These are phyloP conservation scores for Clarias platycephalus DNA, from an alignment of 2,797 vertebrate species.

Conservation along the genomic window DNA sequence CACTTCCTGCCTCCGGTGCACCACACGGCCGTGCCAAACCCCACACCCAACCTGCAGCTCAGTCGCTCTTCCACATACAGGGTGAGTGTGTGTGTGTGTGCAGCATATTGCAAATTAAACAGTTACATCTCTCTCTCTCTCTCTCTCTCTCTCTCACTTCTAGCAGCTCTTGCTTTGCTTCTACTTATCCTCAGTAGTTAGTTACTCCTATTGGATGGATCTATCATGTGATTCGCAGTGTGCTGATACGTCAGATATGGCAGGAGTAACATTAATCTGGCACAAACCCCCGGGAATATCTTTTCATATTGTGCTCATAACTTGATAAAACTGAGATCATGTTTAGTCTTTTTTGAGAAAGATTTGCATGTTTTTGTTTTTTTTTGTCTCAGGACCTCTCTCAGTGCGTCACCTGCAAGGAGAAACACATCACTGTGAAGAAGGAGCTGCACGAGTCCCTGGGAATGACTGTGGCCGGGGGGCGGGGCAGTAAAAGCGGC, in stretches of 20 bases:
- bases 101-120: neutral
- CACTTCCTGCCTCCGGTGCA: constrained; percentile 73
- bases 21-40: constrained; percentile 82
- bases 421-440: constrained; percentile 96
- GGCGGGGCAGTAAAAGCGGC: constrained; percentile 94
- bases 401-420: constrained; percentile 93
- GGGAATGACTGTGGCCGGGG: constrained; percentile 97
- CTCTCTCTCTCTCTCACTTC: constrained; percentile 18
- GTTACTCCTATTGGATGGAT: constrained; percentile 33
- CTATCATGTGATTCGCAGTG: constrained; percentile 42
- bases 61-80: constrained; percentile 88
- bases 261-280: constrained; percentile 2
- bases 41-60: constrained; percentile 79
- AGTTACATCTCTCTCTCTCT: constrained; percentile 2
- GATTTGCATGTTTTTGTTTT: constrained; percentile 22
- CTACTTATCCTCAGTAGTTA: constrained; percentile 38
- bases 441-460: constrained; percentile 95
- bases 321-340: neutral
- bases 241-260: constrained; percentile 29
- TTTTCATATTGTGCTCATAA: neutral
- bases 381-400: constrained; percentile 82
- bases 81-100: constrained; percentile 71
- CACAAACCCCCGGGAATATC: neutral
- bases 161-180: constrained; percentile 34
- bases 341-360: neutral